phyloP scores from a whole-genome alignment of 2,888 invertebrate genomes.

The Polyploca ridens region DNA sequence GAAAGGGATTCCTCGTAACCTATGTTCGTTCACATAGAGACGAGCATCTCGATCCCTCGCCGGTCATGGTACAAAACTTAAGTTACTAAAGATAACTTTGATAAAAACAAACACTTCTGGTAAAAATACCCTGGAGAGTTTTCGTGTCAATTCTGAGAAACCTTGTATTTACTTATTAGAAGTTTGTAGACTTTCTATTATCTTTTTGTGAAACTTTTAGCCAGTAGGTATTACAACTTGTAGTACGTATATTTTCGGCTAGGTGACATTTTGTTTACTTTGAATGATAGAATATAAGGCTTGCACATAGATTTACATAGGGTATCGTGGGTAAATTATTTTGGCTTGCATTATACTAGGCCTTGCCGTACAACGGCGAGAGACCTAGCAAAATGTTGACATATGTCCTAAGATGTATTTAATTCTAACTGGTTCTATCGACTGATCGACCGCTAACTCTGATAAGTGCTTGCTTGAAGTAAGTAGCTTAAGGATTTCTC shows the following conservation, averaged over 20 bases:
- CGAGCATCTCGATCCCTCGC: constrained; percentile 6
- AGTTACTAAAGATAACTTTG: constrained; percentile 8
- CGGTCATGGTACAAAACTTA: constrained; percentile 4
- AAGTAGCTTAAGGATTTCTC: too few relatives aligned
- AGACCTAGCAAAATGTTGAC: too few relatives aligned
- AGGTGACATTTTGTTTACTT: too few relatives aligned
- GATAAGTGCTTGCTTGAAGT: too few relatives aligned
- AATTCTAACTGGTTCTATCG: too few relatives aligned
- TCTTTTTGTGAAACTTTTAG: background rate
- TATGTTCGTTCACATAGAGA: background rate
- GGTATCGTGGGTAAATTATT: too few relatives aligned
- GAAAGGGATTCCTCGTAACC: background rate
- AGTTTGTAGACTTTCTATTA: background rate
- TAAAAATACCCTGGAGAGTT: constrained; percentile 6
- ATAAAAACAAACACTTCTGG: constrained; percentile 11
- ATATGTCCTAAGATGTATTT: too few relatives aligned
- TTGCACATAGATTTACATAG: too few relatives aligned
- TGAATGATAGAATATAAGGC: too few relatives aligned
- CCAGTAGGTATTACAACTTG: background rate
- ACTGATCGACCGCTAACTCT: too few relatives aligned
- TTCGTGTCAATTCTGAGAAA: constrained; percentile 6
- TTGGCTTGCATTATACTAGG: too few relatives aligned
- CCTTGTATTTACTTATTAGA: background rate
- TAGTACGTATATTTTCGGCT: background rate
- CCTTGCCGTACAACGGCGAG: too few relatives aligned